Base-by-base conservation (phyloP, 2,797 vertebrate genomes). In the Intellagama lesueurii region DNA sequence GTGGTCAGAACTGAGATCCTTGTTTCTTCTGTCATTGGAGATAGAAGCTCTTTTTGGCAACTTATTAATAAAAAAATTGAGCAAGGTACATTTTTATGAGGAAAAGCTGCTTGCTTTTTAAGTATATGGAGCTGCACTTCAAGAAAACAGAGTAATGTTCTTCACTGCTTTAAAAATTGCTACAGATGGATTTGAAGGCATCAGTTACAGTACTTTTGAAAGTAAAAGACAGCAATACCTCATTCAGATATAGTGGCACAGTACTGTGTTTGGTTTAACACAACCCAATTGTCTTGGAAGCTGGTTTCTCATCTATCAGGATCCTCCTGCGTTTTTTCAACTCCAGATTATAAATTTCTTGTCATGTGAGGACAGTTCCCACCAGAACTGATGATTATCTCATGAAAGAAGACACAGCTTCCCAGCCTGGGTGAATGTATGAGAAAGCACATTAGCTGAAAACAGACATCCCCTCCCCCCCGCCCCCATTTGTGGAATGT, bases 311-410 rank as follows among this genome's bases (percentile, higher is more conserved):
- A 77, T 78, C 68, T 68, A 35, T 77, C 81, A 77, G 28, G 0
- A 60, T 91, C 76, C 90, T 83, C 60, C 87, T 75, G 69, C 83
- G 5, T 47, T 89, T 91, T 78, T 26, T 0, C 88, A 30, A 83
- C 26, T 89, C 75, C 85, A 79, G 82, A 22, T 47, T 81, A 85
- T 17, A 86, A 49, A 86, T 91, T 92, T 89, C 82, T 90, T 70
- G 49, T 87, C 40, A 80, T 87, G 90, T 0, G 1, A 22, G 40
- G 86, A 40, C 7, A 0, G 1, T 89, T 95, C 47, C 49, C 6
- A 5, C 0, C 30, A 66, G 26, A 91, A 80, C 72, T 52, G 32
- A n/a, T 32, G 72, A 66, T 64, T 84, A 75, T 5, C 69, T 76
- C 69, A 49, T 85, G 89, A 88, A 83, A 83, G 52, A 64, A 75